Evolutionary conservation across 2,888 invertebrate genomes (phyloP), one percentile per base, ranked within the genome.

Genomic region (Dioctria linearis): DNA sequence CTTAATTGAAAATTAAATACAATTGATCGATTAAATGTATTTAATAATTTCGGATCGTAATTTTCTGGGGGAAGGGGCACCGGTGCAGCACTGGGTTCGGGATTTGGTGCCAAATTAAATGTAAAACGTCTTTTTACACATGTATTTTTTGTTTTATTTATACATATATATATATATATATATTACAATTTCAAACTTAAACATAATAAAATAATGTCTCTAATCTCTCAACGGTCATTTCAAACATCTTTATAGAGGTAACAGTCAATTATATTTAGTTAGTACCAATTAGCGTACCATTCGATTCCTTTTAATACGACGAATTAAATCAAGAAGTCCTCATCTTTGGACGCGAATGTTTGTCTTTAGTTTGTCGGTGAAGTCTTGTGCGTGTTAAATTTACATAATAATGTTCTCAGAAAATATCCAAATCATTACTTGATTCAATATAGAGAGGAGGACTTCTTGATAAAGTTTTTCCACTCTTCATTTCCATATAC

Each of bases 181-280:
- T 69, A 69, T 51, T 54, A 54, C 11, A 54, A 51, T 51, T 37
- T 69, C 37, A 69, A 69, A 69, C 69, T 49, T 69, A 69, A 69
- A 69, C 51, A 51, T 69, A 69, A 51, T 69, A 69, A 49, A 69
- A 11, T 11, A 11, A 46, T 6, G n/a, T 67, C 40, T 51, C 49
- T 51, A 49, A 69, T 69, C 37, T 69, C 51, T 69, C 37, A 69
- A 69, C 69, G 43, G 37, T 51, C 69, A 39, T 39, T 69, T 40
- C 69, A 54, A 69, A 69, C 49, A 49, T 49, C 49, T 69, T 69
- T 51, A 69, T 69, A 69, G 51, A 69, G 51, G 39, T 69, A 69
- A 69, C 69, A 69, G 37, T 69, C 69, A 69, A 40, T 51, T 69
- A 25, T 25, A 25, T 25, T 25, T 25, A 25, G 25, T 25, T 54